Evolutionary conservation across 2,888 invertebrate genomes (phyloP).

Genomic region (Drosophila nr. fundita): DNA sequence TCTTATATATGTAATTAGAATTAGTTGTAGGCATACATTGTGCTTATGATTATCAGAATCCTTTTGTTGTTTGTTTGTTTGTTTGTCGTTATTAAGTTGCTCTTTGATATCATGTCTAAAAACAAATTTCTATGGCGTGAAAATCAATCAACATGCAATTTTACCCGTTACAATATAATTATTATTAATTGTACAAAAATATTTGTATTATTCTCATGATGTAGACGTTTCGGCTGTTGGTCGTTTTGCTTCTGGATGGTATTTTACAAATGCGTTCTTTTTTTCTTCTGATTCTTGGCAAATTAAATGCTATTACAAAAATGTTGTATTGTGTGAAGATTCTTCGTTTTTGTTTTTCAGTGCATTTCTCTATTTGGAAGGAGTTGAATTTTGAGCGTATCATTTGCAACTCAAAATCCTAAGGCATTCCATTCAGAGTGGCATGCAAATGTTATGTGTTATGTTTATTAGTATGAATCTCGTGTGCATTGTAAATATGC

Average conservation of each 20-base stretch:
- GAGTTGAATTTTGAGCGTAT: constrained; percentile 49
- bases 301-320: constrained; percentile 59
- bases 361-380: constrained; percentile 67
- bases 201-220: constrained; percentile 49
- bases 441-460: not conserved
- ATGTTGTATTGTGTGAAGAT: constrained; percentile 34
- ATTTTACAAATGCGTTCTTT: constrained; percentile 51
- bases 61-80: constrained; percentile 32
- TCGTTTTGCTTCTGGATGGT: constrained; percentile 70
- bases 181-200: constrained; percentile 54
- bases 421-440: constrained; percentile 18
- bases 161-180: constrained; percentile 20
- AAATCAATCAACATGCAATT: constrained; percentile 44
- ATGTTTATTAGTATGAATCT: constrained; percentile 6
- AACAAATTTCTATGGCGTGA: constrained; percentile 42
- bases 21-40: constrained; percentile 66
- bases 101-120: constrained; percentile 38
- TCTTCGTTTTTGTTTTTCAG: constrained; percentile 15
- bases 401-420: constrained; percentile 28
- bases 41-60: constrained; percentile 78
- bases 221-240: constrained; percentile 67
- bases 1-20: constrained; percentile 36
- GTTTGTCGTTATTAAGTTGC: constrained; percentile 16
- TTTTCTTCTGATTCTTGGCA: constrained; percentile 39
- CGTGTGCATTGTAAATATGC: constrained; percentile 19